Evolutionary conservation across 2,797 vertebrate genomes (phyloP), one percentile per base, ranked within the genome.

Genomic region (Sebastes cheni): DNA sequence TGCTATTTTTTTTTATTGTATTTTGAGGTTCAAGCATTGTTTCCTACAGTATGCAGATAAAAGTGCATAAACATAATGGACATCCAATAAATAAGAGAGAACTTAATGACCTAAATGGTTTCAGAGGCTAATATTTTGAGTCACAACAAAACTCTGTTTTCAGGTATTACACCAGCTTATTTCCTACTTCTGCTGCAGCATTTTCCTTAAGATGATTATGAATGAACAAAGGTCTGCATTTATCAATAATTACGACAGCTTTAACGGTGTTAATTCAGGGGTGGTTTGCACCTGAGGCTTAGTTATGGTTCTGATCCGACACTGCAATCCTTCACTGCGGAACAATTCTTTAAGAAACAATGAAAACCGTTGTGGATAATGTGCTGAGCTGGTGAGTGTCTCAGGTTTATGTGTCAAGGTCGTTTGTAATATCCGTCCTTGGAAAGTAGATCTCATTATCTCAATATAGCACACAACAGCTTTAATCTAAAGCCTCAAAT

Each of bases 191-290:
- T 25, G 13, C 74, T 72, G n/a, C 54, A 62, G 62, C 55, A 64
- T 82, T 76, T 81, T 20, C 46, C 54, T 25, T 88, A 88, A 94
- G 82, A 75, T 55, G 74, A 87, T 94, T 92, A 91, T 6, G n/a
- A 79, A 54, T 13, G 18, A 91, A 94, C 93, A 95, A 93, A 89
- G 91, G 77, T 84, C 74, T 82, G 76, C 75, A 79, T 93, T 94
- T 86, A 80, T 78, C 12, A n/a, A 67, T 73, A 29, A 80, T 79
- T 84, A 84, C 78, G 30, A 42, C 79, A 13, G 81, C 11, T 85
- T 84, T 81, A 83, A 79, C 67, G 72, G 59, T 82, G 66, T 62
- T 88, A 74, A 89, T 91, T 77, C 64, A 55, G 18, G 6, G 55
- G 36, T 60, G 82, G 74, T 93, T 94, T 91, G 76, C 90, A 92